Base-by-base conservation (phyloP, 2,113 vertebrate genomes). In the Ptychochromis oligacanthus region DNA sequence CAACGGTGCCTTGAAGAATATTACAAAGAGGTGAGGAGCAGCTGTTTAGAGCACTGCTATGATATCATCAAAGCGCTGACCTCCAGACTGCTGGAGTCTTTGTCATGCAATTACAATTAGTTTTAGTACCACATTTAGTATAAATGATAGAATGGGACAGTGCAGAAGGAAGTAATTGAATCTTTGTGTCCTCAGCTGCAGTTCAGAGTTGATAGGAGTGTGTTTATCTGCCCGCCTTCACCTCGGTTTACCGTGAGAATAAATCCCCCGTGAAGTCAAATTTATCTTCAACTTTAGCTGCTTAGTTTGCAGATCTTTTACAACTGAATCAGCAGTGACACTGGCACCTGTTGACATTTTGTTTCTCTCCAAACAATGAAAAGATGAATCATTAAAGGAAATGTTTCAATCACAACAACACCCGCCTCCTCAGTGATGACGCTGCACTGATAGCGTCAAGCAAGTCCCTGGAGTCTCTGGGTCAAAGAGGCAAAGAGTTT, bases 1-100 rank as follows among this genome's bases (percentile, higher is more conserved):
- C 88, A 72, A 91, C 87, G 77, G 88, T 59, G 84, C 92, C 88
- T 92, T 93, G 88, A 93, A 93, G 91, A 93, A 89, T 91, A 91
- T 91, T 93, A 89, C 85, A 86, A 90, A 90, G 85, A 89, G 91
- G 80, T 84, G 22, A 72, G 74, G 80, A 91, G 89, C 87, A 87
- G 89, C 88, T 82, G 88, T 80, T 91, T 78, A 80, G 79, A 87
- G 62, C 61, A 10, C 82, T 17, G 87, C 79, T 56, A 62, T 70
- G 40, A 87, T 89, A 90, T 90, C 87, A 90, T 89, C 91, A 87
- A 87, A 89, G 80, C 57, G 2, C 80, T 85, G 91, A 93, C 91
- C 89, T 90, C 85, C 76, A 87, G 59, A 70, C 79, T 64, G 86
- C 79, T 65, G 28, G 82, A 77, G 84, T 79, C 85, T 87, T 86